Conservation (phyloP, 2,888 invertebrate genomes). For the Pseudoips prasinana region DNA sequence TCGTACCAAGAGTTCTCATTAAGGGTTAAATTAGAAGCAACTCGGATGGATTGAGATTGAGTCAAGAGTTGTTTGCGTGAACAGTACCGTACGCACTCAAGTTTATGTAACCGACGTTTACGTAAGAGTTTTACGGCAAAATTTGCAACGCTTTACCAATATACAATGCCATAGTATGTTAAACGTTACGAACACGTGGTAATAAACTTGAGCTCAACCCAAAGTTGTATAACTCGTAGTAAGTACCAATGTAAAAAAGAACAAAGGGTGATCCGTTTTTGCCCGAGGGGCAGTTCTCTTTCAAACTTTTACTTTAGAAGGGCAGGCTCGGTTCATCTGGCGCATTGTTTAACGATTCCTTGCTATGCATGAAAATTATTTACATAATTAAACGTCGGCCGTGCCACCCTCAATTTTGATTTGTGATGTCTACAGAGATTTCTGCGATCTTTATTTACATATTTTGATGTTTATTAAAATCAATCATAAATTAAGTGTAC, state of each 20-base stretch:
- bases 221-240: conserved; percentile 27
- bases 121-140: conserved; percentile 32
- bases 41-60: conserved; percentile 51
- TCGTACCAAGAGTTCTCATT: conserved; percentile 59
- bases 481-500: too few relatives aligned
- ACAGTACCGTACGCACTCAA: conserved; percentile 35
- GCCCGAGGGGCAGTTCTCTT: conserved; percentile 62
- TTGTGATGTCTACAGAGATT: conserved; percentile 72
- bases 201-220: conserved; percentile 12
- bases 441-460: too few relatives aligned
- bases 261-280: conserved; percentile 53
- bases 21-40: conserved; percentile 62
- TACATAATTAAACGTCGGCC: conserved; percentile 75
- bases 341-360: conserved; percentile 72
- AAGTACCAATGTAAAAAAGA: conserved; percentile 38
- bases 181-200: conserved; percentile 7
- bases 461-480: too few relatives aligned
- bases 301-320: conserved; percentile 64
- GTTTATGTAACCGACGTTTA: conserved; percentile 39
- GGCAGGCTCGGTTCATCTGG: conserved; percentile 61
- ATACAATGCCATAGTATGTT: conserved; percentile 5
- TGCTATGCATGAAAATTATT: conserved; percentile 75
- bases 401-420: conserved; percentile 63
- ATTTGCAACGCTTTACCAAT: conserved; percentile 21
- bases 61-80: conserved; percentile 52